Evolutionary conservation across 1,140 invertebrate species (phyloP), one percentile per base, ranked within the genome.

Genomic region (Leptoteleia sp.): DNA sequence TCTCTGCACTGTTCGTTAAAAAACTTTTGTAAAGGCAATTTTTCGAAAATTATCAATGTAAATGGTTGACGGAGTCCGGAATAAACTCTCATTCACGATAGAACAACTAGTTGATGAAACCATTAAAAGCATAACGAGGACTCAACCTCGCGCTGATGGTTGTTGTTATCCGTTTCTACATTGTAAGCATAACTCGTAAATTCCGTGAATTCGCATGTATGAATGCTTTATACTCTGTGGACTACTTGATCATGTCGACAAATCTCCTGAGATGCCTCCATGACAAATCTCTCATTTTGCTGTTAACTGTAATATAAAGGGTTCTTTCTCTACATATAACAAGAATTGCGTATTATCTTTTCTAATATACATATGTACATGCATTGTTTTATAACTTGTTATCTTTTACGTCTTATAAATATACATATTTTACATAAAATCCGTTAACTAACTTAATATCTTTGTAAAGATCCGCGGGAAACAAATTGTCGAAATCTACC

Each of bases 131-230:
- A 29, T 76, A 81, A 81, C 76, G 71, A 76, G 79, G 61, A 65
- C 45, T 76, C 67, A 77, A 50, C 57, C 75, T 38, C 43, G 47
- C 64, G 64, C 59, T 79, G 79, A 81, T 79, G 57, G 75, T 76
- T 81, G 71, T 79, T 78, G 79, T 81, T 75, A 81, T 52, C 13
- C 54, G 57, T 61, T 48, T 64, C 70, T 55, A 71, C 52, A 78
- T 35, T 78, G 48, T 62, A 62, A 70, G 55, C 61, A 76, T 47
- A 62, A 70, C 72, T 75, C 47, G 78, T 83, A 84, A 87, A 87
- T 88, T 87, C 83, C 85, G 83, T 83, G 84, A 81, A 87, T 88
- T 88, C 85, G 77, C 84, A 86, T 87, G 57, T 80, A 80, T 80
- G 65, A 73, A 54, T 67, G 59, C 70, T 43, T 15, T 55, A 31